Evolutionary conservation across 2,888 invertebrate genomes (phyloP).

Genomic region (Eilema depressum): DNA sequence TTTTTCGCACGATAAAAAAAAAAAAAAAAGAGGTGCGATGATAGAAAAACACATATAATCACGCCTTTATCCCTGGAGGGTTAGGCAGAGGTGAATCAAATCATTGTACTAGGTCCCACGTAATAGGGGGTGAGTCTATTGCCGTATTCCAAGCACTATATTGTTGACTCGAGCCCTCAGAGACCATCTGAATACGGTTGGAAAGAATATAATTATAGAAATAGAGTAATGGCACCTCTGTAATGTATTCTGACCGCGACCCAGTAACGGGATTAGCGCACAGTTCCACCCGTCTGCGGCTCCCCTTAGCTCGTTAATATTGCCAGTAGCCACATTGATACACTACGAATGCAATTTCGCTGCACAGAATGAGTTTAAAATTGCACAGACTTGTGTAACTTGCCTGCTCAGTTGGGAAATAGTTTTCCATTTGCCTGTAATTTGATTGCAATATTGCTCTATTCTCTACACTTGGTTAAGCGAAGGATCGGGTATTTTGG

Average conservation of each 20-base stretch:
- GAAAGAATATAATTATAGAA: not conserved
- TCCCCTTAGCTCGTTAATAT: slow-evolving; percentile 4
- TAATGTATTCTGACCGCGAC: slow-evolving; percentile 11
- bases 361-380: not conserved
- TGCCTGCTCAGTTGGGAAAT: no score
- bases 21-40: no score
- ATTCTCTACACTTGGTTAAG: not conserved
- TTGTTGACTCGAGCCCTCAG: no score
- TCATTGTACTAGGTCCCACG: no score
- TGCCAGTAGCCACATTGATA: slow-evolving; percentile 11
- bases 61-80: no score
- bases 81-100: no score
- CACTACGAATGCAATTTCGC: not conserved
- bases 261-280: slow-evolving; percentile 13
- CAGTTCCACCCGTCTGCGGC: not conserved
- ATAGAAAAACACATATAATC: no score
- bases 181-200: no score
- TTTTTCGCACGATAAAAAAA: no score
- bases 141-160: no score
- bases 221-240: not conserved
- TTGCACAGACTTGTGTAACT: not conserved
- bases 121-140: no score
- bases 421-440: not conserved
- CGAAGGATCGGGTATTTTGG: not conserved
- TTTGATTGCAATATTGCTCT: not conserved